phyloP scores from a whole-genome alignment of 2,888 invertebrate species.

The Andrena bicolor region DNA sequence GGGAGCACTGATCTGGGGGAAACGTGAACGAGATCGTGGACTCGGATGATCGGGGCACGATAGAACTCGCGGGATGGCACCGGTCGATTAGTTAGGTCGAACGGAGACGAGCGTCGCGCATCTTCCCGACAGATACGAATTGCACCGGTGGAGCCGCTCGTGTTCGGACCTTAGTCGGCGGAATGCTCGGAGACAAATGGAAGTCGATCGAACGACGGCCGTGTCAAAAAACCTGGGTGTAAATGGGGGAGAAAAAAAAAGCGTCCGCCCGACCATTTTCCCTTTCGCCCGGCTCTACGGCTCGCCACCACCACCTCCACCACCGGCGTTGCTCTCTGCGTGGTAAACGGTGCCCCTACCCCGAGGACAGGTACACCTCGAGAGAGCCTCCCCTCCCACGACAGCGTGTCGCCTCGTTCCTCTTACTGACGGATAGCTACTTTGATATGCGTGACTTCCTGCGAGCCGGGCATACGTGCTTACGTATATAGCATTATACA shows the following conservation, averaged over 20 bases:
- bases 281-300: constrained; percentile 80
- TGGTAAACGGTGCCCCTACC: constrained; percentile 39
- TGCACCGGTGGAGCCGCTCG: constrained; percentile 55
- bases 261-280: constrained; percentile 80
- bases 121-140: constrained; percentile 56
- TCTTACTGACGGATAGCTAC: constrained; percentile 57
- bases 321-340: constrained; percentile 38
- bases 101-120: constrained; percentile 52
- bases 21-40: background rate
- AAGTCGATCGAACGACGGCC: constrained; percentile 80
- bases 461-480: constrained; percentile 7
- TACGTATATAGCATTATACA: background rate
- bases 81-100: constrained; percentile 14
- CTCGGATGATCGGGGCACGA: constrained; percentile 5
- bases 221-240: constrained; percentile 81
- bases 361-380: constrained; percentile 40
- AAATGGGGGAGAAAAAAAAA: constrained; percentile 78
- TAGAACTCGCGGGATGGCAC: constrained; percentile 10
- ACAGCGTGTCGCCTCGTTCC: constrained; percentile 31
- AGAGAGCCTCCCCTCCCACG: constrained; percentile 49
- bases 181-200: constrained; percentile 83
- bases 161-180: constrained; percentile 68
- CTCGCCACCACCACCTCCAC: constrained; percentile 53
- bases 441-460: constrained; percentile 59
- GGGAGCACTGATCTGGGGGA: background rate